These are phyloP conservation scores for Heteropelma amictum DNA, from an alignment of 2,888 invertebrate genomes.

Conservation along the genomic window DNA sequence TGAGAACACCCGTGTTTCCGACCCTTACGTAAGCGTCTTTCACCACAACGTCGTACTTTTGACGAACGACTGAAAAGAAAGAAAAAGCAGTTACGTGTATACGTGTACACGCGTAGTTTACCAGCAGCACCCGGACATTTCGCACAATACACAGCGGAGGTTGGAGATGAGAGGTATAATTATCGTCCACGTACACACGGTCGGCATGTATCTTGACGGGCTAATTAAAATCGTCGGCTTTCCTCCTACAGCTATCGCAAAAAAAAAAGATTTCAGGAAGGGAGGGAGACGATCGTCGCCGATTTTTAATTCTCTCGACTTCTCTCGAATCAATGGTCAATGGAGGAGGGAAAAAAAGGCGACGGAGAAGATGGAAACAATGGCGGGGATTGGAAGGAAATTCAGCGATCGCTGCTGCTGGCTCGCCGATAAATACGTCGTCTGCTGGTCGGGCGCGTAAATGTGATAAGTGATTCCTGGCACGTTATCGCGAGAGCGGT, in stretches of 20 bases:
- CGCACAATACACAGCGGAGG: too few species aligned
- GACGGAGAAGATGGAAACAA: constrained; percentile 11
- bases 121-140: not conserved
- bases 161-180: too few species aligned
- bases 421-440: constrained; percentile 43
- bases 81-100: constrained; percentile 16
- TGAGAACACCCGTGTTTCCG: constrained; percentile 93
- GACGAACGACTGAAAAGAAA: constrained; percentile 85
- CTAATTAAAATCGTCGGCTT: too few species aligned
- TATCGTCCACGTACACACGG: too few species aligned
- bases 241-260: too few species aligned
- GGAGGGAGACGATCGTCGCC: too few species aligned
- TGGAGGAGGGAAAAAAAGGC: not conserved
- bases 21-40: constrained; percentile 95
- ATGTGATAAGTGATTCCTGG: constrained; percentile 68
- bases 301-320: too few species aligned
- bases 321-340: too few species aligned
- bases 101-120: not conserved
- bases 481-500: constrained; percentile 57
- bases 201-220: too few species aligned
- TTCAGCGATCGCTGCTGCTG: not conserved
- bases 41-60: constrained; percentile 93
- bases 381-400: not conserved
- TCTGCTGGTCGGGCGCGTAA: constrained; percentile 49
- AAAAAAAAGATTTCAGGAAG: too few species aligned